phyloP scores from a whole-genome alignment of 1,140 invertebrate species.

The Papilio machaon region DNA sequence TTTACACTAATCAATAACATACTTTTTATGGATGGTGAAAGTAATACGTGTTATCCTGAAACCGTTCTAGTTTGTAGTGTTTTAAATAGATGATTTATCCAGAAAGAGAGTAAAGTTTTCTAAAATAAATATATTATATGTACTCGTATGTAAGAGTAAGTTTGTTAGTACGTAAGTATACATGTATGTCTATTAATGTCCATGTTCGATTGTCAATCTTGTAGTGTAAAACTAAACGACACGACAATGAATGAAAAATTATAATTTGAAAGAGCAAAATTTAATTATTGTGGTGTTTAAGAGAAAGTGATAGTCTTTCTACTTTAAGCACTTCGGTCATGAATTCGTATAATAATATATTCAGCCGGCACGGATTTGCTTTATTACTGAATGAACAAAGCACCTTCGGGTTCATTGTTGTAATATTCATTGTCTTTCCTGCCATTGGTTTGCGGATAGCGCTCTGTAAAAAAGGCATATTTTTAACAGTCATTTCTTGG shows the following conservation, averaged over 20 bases:
- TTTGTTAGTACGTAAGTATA: too few species aligned
- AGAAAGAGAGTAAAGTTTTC: too few species aligned
- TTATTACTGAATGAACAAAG: conserved; percentile 35
- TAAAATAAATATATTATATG: too few species aligned
- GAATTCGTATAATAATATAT: conserved; percentile 31
- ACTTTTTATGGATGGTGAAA: too few species aligned
- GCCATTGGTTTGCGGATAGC: conserved; percentile 18
- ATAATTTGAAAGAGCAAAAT: background rate
- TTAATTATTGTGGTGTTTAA: background rate
- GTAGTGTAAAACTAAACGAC: too few species aligned
- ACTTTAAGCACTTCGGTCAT: conserved; percentile 7
- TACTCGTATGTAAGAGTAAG: too few species aligned
- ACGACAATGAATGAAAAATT: background rate
- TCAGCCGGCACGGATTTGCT: conserved; percentile 27
- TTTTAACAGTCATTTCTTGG: conserved; percentile 13
- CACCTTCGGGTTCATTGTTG: conserved; percentile 31
- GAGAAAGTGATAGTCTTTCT: conserved; percentile 13
- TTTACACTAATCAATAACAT: too few species aligned
- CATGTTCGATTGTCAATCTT: background rate
- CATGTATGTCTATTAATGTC: background rate
- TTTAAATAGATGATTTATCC: too few species aligned
- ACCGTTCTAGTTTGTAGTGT: too few species aligned
- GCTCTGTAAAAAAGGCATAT: background rate
- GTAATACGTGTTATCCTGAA: too few species aligned
- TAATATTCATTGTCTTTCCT: conserved; percentile 31